phyloP scores from a whole-genome alignment of 37 sponge, comb jelly and placozoan species.

The Eunapius fragilis region DNA sequence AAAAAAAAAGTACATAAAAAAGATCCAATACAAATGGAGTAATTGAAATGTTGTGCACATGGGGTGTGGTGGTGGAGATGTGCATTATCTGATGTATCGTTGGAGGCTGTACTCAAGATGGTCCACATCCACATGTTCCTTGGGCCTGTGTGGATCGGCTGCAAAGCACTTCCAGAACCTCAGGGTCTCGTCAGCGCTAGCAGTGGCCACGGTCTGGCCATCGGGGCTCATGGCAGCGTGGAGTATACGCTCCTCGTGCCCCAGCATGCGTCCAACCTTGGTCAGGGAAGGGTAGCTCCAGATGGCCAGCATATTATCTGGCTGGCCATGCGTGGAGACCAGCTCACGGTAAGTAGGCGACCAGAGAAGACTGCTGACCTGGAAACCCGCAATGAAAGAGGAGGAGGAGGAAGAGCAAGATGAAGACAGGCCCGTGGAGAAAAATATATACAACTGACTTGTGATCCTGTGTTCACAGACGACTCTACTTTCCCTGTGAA shows the following conservation, averaged over 20 bases:
- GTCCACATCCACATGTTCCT: background rate
- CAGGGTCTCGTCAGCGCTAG: conserved; percentile 91
- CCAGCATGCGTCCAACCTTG: conserved; percentile 53
- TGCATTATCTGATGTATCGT: background rate
- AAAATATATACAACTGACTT: conserved; percentile 36
- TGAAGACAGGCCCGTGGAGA: background rate
- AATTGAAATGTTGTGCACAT: background rate
- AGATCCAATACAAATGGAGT: background rate
- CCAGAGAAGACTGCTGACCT: conserved; percentile 89
- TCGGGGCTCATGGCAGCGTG: conserved; percentile 75
- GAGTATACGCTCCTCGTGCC: conserved; percentile 80
- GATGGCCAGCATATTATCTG: conserved; percentile 72
- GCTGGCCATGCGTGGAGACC: conserved; percentile 84
- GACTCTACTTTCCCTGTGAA: conserved; percentile 55
- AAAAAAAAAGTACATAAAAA: background rate
- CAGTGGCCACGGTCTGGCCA: conserved; percentile 79
- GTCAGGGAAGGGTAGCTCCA: conserved; percentile 67
- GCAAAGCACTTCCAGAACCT: conserved; percentile 89
- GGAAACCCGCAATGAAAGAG: background rate
- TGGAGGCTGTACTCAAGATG: background rate
- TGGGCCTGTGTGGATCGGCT: background rate
- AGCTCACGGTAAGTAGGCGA: conserved; percentile 74
- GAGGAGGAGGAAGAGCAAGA: background rate
- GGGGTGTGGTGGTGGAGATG: background rate
- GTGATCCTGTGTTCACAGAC: conserved; percentile 70